phyloP scores from a whole-genome alignment of 2,888 invertebrate genomes.

The Tillus elongatus region DNA sequence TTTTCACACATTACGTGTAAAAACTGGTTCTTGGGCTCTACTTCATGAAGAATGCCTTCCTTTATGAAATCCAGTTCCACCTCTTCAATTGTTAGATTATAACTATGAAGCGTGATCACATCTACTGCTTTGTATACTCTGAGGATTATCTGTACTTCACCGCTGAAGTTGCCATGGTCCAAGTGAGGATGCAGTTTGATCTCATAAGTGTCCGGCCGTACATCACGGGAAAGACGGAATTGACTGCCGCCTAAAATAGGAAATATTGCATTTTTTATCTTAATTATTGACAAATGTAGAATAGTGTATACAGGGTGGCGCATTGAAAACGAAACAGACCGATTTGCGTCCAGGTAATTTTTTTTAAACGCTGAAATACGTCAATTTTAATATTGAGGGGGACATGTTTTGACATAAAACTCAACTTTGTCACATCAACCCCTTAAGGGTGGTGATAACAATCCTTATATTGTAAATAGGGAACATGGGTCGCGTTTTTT shows the following conservation, averaged over 20 bases:
- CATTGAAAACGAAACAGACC: too few species aligned
- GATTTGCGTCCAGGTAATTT: too few species aligned
- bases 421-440: too few species aligned
- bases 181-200: conserved; percentile 25
- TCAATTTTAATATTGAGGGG: too few species aligned
- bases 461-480: too few species aligned
- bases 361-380: too few species aligned
- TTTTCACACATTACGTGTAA: conserved; percentile 22
- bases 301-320: too few species aligned
- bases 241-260: background rate
- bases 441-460: too few species aligned
- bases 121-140: conserved; percentile 12
- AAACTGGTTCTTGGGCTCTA: conserved; percentile 19
- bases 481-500: too few species aligned
- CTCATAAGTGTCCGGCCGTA: conserved; percentile 24
- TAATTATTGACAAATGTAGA: background rate
- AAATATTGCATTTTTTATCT: background rate
- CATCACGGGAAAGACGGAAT: conserved; percentile 16
- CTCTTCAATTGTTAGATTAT: conserved; percentile 23
- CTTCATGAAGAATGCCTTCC: conserved; percentile 7
- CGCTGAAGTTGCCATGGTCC: conserved; percentile 23
- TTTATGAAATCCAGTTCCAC: conserved; percentile 19
- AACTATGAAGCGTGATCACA: conserved; percentile 27
- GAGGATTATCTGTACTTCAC: conserved; percentile 25
- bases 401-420: too few species aligned